phyloP scores from a whole-genome alignment of 2,888 invertebrate species.

The Drosophila longiperda region DNA sequence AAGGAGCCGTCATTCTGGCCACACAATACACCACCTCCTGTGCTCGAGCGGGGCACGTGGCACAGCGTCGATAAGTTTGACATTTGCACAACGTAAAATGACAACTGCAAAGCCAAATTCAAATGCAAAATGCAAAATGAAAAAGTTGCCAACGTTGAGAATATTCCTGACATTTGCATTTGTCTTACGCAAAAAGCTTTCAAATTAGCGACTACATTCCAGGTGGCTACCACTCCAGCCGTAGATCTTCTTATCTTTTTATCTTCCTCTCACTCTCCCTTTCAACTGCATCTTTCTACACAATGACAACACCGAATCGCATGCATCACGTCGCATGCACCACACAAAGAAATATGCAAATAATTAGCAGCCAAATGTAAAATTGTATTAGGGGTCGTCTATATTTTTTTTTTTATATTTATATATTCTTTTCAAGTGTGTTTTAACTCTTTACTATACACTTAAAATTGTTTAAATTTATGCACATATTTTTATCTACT shows the following conservation, averaged over 20 bases:
- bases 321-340: slow-evolving; percentile 45
- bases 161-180: slow-evolving; percentile 75
- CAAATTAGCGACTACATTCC: slow-evolving; percentile 68
- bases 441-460: not conserved
- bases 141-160: slow-evolving; percentile 51
- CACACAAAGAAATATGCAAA: slow-evolving; percentile 68
- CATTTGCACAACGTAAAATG: slow-evolving; percentile 78
- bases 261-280: not conserved
- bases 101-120: slow-evolving; percentile 61
- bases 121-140: slow-evolving; percentile 63
- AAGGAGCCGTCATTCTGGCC: slow-evolving; percentile 22
- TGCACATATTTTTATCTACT: not conserved
- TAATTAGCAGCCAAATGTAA: slow-evolving; percentile 63
- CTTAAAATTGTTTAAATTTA: not conserved
- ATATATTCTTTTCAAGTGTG: not conserved
- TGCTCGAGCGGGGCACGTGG: slow-evolving; percentile 62
- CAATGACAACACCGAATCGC: slow-evolving; percentile 10
- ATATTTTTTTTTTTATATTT: not conserved
- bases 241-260: not conserved
- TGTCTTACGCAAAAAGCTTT: slow-evolving; percentile 74
- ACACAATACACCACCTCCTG: slow-evolving; percentile 42
- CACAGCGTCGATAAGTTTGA: slow-evolving; percentile 76
- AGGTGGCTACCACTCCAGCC: slow-evolving; percentile 30
- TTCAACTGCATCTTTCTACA: not conserved
- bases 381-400: slow-evolving; percentile 48